Evolutionary conservation across 1,140 invertebrate species (phyloP).

Genomic region (Saccostrea glomerata): DNA sequence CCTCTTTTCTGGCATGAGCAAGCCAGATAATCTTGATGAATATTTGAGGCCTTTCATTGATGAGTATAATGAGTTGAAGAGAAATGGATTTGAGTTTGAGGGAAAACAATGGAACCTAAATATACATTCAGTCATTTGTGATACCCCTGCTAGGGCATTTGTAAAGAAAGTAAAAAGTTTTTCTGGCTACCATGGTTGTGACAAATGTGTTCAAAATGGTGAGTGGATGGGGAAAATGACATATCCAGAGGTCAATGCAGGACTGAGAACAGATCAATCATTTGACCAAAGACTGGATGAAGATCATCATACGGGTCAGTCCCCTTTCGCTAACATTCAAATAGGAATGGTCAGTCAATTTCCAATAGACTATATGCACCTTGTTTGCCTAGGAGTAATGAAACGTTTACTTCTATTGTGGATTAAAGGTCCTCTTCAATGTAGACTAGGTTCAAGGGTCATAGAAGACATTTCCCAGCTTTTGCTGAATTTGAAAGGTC

Average conservation of each 20-base stretch:
- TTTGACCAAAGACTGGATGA: background rate
- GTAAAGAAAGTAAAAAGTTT: constrained; percentile 36
- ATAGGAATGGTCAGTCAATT: constrained; percentile 45
- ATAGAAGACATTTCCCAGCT: background rate
- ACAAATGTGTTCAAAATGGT: constrained; percentile 38
- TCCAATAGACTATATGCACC: constrained; percentile 49
- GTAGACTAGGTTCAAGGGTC: background rate
- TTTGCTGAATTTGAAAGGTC: background rate
- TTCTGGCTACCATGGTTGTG: constrained; percentile 49
- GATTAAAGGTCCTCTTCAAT: constrained; percentile 34
- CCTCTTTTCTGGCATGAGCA: background rate
- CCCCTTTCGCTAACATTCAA: constrained; percentile 29
- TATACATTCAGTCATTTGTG: constrained; percentile 34
- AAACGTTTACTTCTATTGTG: constrained; percentile 29
- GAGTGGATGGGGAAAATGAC: constrained; percentile 33
- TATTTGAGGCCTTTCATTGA: background rate
- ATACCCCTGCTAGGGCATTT: constrained; percentile 43
- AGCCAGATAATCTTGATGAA: constrained; percentile 14
- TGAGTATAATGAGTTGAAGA: too few species aligned
- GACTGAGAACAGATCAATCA: background rate
- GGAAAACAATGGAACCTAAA: too few species aligned
- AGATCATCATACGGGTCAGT: constrained; percentile 10
- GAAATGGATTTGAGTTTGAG: too few species aligned
- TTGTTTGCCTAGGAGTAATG: constrained; percentile 39
- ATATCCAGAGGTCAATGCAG: constrained; percentile 18